Evolutionary conservation across 2,113 vertebrate genomes (phyloP), one percentile per base, ranked within the genome.

Genomic region (Neodontobutis hainanensis): DNA sequence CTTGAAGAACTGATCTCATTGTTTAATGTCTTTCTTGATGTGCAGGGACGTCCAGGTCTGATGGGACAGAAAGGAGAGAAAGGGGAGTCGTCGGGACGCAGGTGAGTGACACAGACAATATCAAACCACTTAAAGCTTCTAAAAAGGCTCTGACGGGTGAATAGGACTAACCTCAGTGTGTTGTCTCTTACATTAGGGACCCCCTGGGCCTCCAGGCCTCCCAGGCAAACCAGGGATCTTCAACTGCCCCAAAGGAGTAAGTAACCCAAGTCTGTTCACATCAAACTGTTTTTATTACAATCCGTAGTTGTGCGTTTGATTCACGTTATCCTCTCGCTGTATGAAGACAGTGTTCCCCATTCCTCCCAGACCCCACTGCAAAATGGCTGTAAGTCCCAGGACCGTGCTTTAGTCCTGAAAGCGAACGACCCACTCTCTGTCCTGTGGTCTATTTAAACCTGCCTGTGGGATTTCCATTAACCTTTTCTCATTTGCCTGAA

Each of bases 191-290:
- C 10, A 8, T 52, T 27, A 97, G 96, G 96, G 96, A 2, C 88
- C 6, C 14, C 95, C 94, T 55, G 97, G 97, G 1, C 93, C 87
- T 4, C 95, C 96, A 0, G 96, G 97, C 0, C 94, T 86, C 3
- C 95, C 96, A 0, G 97, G 97, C 0, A 92, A 89, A 9, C 95
- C 96, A 2, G 96, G 95, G 66, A 91, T 91, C 15, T 86, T 95
- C 77, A 85, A 91, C 83, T 94, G 93, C 72, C 93, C 95, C 73
- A 97, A 95, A 92, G 96, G 95, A 89, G 97, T 99, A 93, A 95
- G 95, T 58, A 42, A 10, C 19, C 11, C 0, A 43, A 16, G 2
- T 11, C 19, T 27, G n/a, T 16, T 36, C 2, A 14, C 14, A 15
- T 19, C 8, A 9, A 19, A 15, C 5, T 12, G 8, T 10, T 11